phyloP scores from a whole-genome alignment of 2,888 invertebrate species.

The Hirudinaria manillensis region DNA sequence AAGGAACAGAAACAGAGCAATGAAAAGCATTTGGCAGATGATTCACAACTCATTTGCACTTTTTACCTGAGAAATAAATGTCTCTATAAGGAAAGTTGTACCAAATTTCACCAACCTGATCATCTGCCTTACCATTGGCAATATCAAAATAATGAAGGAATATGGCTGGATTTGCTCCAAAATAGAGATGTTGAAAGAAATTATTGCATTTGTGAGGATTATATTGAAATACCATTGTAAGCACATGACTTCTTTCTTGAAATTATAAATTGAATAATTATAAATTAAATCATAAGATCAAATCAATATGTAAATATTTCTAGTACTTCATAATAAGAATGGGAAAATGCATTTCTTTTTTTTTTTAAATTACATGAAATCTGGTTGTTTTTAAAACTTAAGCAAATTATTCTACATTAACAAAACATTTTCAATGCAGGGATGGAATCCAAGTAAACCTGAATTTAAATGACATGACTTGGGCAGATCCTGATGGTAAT shows the following conservation, averaged over 20 bases:
- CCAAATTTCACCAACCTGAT: constrained; percentile 14
- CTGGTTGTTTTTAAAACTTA: too few relatives aligned
- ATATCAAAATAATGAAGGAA: constrained; percentile 15
- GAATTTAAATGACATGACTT: neutral
- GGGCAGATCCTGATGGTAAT: neutral
- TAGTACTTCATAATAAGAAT: neutral
- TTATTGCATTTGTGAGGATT: constrained; percentile 21
- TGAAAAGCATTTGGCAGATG: neutral
- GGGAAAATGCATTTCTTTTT: too few relatives aligned
- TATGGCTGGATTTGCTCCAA: neutral
- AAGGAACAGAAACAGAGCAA: neutral
- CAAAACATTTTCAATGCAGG: too few relatives aligned
- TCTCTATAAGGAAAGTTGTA: constrained; percentile 22
- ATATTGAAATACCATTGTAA: neutral
- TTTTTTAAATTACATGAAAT: too few relatives aligned
- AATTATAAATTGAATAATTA: neutral
- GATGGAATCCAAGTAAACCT: neutral
- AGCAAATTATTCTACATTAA: too few relatives aligned
- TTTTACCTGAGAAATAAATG: constrained; percentile 29
- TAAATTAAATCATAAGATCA: neutral
- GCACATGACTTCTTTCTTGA: neutral
- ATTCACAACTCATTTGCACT: constrained; percentile 25
- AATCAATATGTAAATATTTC: neutral
- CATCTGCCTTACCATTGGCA: constrained; percentile 31
- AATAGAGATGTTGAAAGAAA: constrained; percentile 17